phyloP scores from a whole-genome alignment of 2,797 vertebrate species.

The Liasis olivaceus region DNA sequence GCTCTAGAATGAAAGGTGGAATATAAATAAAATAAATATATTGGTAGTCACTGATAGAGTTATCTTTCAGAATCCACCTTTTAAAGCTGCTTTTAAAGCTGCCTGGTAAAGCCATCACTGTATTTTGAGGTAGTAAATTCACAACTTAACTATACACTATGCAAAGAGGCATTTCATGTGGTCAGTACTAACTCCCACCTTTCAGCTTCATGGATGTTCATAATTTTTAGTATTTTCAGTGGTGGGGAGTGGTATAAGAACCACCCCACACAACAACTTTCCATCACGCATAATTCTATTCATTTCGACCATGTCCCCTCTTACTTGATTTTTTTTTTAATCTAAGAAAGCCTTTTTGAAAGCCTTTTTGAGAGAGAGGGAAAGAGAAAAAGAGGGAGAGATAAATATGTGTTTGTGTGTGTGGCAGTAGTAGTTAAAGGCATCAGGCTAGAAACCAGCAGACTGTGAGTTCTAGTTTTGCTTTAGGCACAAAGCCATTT shows the following conservation, averaged over 20 bases:
- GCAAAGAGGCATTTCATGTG: neutral
- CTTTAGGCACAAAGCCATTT: neutral
- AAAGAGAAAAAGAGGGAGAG: neutral
- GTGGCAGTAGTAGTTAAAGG: neutral
- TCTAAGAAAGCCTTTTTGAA: neutral
- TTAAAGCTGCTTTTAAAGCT: neutral
- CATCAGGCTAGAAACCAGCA: neutral
- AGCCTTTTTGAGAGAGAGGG: neutral
- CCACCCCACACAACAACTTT: neutral
- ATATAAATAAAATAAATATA: neutral
- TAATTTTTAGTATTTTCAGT: neutral
- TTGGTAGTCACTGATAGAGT: neutral
- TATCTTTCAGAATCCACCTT: neutral
- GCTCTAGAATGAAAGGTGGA: neutral
- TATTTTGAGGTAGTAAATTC: neutral
- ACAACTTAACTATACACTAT: neutral
- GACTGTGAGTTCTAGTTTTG: neutral
- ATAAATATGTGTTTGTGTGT: neutral
- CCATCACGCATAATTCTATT: neutral
- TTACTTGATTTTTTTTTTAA: neutral
- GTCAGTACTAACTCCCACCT: neutral
- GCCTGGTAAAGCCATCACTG: neutral
- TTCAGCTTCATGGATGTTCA: neutral
- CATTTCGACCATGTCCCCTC: neutral
- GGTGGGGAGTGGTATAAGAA: neutral